Conservation (phyloP, 2,797 vertebrate species). For the Alectoris magna region DNA sequence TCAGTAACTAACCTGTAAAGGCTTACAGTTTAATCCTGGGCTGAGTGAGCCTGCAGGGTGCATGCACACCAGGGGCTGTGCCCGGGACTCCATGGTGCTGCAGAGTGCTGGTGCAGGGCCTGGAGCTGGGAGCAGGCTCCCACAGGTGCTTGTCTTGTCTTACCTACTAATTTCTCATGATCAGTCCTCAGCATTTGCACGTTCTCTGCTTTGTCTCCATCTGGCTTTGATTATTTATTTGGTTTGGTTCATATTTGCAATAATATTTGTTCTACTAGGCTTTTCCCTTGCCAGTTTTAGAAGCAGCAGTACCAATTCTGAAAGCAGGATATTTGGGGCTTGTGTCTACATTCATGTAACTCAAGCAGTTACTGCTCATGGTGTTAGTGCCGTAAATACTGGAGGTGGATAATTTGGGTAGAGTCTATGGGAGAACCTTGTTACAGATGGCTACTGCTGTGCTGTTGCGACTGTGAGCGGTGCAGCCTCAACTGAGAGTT, state of each 20-base stretch:
- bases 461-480: neutral
- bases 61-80: neutral
- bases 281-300: conserved; percentile 28
- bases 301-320: neutral
- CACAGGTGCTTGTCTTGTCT: neutral
- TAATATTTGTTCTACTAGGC: neutral
- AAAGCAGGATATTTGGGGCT: neutral
- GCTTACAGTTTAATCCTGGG: neutral
- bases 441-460: neutral
- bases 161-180: neutral
- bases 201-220: neutral
- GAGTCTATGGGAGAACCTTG: neutral
- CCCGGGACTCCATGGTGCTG: neutral
- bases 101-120: neutral
- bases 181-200: rapidly evolving
- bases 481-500: neutral
- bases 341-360: neutral
- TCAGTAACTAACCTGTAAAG: neutral
- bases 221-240: conserved; percentile 21
- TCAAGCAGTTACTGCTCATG: neutral
- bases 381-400: neutral
- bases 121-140: neutral
- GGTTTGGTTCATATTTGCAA: conserved; percentile 14
- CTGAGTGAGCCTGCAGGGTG: neutral
- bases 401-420: neutral